Evolutionary conservation across 2,113 vertebrate genomes (phyloP).

Genomic region (Nesoenas mayeri): DNA sequence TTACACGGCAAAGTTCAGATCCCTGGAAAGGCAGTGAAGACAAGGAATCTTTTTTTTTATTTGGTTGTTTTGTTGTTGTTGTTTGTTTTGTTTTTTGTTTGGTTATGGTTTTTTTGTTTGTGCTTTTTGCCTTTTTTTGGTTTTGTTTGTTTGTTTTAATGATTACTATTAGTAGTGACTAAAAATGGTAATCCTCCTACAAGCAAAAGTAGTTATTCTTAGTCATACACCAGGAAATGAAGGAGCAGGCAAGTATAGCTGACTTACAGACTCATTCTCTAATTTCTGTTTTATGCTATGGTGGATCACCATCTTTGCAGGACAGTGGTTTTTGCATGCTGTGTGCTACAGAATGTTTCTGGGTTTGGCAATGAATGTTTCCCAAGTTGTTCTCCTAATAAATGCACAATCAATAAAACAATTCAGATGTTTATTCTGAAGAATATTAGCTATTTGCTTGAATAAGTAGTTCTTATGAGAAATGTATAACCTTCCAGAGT

Average conservation of each 20-base stretch:
- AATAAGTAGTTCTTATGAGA: neutral
- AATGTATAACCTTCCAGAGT: neutral
- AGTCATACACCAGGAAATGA: neutral
- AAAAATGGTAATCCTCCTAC: neutral
- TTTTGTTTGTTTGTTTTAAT: neutral
- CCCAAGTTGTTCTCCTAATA: neutral
- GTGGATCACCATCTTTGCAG: neutral
- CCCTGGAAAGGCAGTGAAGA: neutral
- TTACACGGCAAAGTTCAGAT: neutral
- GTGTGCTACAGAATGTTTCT: neutral
- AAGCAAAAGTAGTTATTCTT: neutral
- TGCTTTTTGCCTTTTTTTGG: no score
- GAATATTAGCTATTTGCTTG: neutral
- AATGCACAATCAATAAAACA: neutral
- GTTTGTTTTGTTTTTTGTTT: no score
- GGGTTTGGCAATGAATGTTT: neutral
- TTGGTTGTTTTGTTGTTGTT: no score
- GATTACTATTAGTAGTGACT: neutral
- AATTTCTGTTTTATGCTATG: neutral
- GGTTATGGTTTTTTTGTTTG: no score
- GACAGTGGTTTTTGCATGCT: neutral
- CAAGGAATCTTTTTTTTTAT: neutral
- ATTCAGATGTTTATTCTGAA: neutral
- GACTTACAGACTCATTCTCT: neutral
- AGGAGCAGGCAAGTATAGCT: neutral